phyloP scores from a whole-genome alignment of 2,113 vertebrate genomes.

The Oncorhynchus mykiss region DNA sequence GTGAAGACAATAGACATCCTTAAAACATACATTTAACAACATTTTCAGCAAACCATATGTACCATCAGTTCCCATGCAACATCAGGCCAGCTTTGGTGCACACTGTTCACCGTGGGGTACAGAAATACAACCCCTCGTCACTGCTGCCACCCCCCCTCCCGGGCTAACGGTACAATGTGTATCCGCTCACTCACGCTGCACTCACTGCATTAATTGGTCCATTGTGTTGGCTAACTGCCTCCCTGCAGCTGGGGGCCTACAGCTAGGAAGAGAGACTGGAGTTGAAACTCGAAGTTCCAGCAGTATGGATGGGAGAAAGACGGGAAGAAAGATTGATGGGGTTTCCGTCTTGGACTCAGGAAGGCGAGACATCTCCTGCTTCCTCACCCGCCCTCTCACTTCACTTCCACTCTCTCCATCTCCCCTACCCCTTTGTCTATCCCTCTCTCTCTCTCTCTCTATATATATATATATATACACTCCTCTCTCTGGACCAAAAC shows the following conservation, averaged over 20 bases:
- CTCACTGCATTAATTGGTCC: slow-evolving; percentile 67
- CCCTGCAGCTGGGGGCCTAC: slow-evolving; percentile 15
- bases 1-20: too few relatives aligned
- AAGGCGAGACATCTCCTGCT: neutral
- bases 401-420: slow-evolving; percentile 26
- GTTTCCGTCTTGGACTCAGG: neutral
- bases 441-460: neutral
- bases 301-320: too few relatives aligned
- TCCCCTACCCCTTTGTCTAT: neutral
- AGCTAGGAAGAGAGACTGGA: slow-evolving; percentile 4
- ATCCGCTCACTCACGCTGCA: slow-evolving; percentile 45
- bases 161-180: slow-evolving; percentile 20
- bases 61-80: too few relatives aligned
- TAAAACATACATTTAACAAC: too few relatives aligned
- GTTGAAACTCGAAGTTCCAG: neutral
- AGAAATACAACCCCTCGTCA: slow-evolving; percentile 20
- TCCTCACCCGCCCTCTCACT: neutral
- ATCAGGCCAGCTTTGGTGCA: too few relatives aligned
- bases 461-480: neutral
- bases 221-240: slow-evolving; percentile 64
- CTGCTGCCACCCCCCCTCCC: slow-evolving; percentile 24
- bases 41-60: too few relatives aligned
- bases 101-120: neutral
- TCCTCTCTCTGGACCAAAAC: neutral
- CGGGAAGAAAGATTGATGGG: slow-evolving; percentile 8